Conservation (phyloP, 2,797 vertebrate genomes). For the Phalanger gymnotis region DNA sequence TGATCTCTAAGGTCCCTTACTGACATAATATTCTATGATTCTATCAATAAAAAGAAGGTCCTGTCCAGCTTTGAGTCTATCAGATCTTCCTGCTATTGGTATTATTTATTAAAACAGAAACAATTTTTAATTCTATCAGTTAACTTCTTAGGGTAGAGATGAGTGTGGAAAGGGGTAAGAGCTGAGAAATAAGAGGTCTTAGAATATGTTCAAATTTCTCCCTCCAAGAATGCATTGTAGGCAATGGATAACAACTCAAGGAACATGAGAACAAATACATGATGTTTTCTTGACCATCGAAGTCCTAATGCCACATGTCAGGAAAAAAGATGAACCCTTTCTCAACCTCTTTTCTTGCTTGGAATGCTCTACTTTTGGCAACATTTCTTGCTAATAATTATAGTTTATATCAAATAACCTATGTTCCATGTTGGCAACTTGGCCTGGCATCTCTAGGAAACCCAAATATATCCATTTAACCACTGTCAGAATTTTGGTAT, state of each 20-base stretch:
- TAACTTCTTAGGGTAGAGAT: neutral
- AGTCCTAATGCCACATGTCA: neutral
- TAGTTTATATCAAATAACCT: conserved; percentile 75
- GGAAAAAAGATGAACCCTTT: neutral
- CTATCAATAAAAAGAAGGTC: neutral
- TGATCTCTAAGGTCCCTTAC: neutral
- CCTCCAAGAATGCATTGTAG: neutral
- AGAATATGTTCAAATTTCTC: neutral
- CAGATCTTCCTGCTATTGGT: neutral
- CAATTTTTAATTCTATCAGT: neutral
- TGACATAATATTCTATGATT: neutral
- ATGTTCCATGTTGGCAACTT: conserved; percentile 69
- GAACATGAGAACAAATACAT: neutral
- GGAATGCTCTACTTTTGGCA: neutral
- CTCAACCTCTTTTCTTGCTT: neutral
- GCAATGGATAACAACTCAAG: neutral
- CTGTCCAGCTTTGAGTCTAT: neutral
- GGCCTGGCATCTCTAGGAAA: conserved; percentile 67
- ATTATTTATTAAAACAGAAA: neutral
- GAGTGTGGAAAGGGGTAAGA: neutral
- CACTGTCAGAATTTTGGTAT: neutral
- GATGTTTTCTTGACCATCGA: neutral
- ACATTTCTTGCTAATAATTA: conserved; percentile 47
- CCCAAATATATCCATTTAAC: neutral
- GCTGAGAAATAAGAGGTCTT: neutral